Conservation (phyloP, 2,797 vertebrate genomes). For the Smutsia gigantea region DNA sequence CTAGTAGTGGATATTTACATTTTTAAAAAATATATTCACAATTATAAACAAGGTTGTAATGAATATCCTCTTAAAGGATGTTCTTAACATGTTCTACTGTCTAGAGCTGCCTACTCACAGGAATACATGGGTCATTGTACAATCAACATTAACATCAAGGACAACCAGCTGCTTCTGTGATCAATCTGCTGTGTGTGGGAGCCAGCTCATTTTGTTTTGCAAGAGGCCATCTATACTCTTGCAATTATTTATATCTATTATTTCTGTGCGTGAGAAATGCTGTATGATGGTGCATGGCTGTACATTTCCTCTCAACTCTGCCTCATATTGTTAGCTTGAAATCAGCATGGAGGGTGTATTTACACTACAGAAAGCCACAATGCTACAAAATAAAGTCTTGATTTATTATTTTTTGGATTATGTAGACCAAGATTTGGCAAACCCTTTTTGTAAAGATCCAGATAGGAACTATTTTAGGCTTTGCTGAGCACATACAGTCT, state of each 20-base stretch:
- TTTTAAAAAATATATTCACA: not conserved
- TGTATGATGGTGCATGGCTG: not conserved
- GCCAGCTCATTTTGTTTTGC: not conserved
- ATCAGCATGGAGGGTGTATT: not conserved
- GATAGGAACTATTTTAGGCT: slow-evolving; percentile 20
- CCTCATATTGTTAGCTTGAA: slow-evolving; percentile 12
- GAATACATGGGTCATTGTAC: not conserved
- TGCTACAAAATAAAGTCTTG: slow-evolving; percentile 2
- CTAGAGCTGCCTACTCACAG: not conserved
- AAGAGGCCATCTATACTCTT: not conserved
- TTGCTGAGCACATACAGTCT: not conserved
- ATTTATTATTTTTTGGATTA: slow-evolving; percentile 43
- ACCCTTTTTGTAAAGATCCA: not conserved
- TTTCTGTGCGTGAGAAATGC: not conserved
- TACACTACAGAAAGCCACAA: not conserved
- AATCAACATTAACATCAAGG: not conserved
- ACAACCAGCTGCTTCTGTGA: not conserved
- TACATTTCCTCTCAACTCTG: not conserved
- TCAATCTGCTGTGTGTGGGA: not conserved
- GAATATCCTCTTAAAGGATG: not conserved
- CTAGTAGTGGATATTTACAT: not conserved
- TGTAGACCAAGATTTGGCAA: not conserved
- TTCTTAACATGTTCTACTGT: not conserved
- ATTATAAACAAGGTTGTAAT: not conserved
- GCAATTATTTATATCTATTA: not conserved